Base-by-base conservation (phyloP, 2,797 vertebrate species). In the Rhodeus uyekii region DNA sequence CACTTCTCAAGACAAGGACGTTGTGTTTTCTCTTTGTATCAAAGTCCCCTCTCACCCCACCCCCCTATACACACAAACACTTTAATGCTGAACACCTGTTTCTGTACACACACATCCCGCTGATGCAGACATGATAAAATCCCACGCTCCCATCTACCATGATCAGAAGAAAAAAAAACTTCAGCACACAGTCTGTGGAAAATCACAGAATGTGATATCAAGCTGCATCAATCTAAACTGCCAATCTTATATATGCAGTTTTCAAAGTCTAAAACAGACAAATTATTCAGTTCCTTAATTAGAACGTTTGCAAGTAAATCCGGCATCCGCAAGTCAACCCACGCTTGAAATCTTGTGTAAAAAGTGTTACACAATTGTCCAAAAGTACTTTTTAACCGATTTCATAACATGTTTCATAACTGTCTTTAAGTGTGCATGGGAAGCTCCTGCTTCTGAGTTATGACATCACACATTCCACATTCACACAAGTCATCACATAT, bases 21-120 rank as follows among this genome's bases (percentile, higher is more conserved):
- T 88, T 83, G 84, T 88, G 83, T 88, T 87, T 88, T 86, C 64
- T 32, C 80, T 88, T 87, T 87, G 86, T 87, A 81, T 81, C 60
- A 85, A 82, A 87, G 84, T 76, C 81, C 83, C 80, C 61, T 75
- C 72, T 82, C 83, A 78, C 69, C 58, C 60, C 76, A 44, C 61
- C 44, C 48, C 86, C 88, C 86, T 74, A 82, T 55, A 85, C 90
- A 89, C 87, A 92, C 76, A 92, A 84, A 87, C 86, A 87, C 83
- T 85, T 82, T 88, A 85, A 86, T 90, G 90, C 88, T 83, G 89
- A 92, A 94, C 94, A 95, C 93, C 93, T 94, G 93, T 94, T 93
- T 92, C 91, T 92, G 92, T 92, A 90, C 84, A 83, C 84, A 88
- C 82, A 80, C 90, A 91, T 92, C 67, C 68, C 68, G 55, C 83